Evolutionary conservation across 2,113 vertebrate genomes (phyloP), one percentile per base, ranked within the genome.

Genomic region (Myocastor coypus): DNA sequence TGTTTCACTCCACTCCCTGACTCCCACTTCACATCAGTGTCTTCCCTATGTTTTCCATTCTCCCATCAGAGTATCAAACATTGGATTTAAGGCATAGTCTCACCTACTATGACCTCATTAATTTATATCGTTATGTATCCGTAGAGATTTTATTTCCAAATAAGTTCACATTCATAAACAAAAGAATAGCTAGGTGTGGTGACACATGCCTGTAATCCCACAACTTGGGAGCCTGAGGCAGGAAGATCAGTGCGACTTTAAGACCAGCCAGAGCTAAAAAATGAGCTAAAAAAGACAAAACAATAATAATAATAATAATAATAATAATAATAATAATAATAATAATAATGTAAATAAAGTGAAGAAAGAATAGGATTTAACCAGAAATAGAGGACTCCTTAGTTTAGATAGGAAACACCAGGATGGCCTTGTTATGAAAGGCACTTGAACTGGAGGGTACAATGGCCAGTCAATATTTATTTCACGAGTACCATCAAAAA

Each of bases 401-500:
- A 55, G 7, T 81, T 42, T 77, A 66, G 14, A 16, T 16, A 30
- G 68, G 55, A 46, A 66, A 34, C 0, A 9, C 3, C 8, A 66
- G 24, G 40, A 40, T 37, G n/a, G 50, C 32, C 81, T 57, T 19
- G 6, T 77, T 42, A 42, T 42, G 42, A 28, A 73, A 73, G 7
- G 59, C 64, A 12, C 11, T 24, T n/a, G 83, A 50, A 75, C 14
- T 28, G 28, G 63, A 75, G 16, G 22, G 7, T 30, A 28, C 57
- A n/a, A 9, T n/a, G 42, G 24, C 52, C 59, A 84, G 20, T 26
- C 10, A 34, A 52, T 24, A 24, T 71, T 3, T 6, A 3, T 5
- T 8, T 13, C 10, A 11, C n/a, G 3, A 16, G 37, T 3, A 2
- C 46, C 9, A 0, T 16, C 34, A 52, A 42, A 7, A 46, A 1